Evolutionary conservation across 2,888 invertebrate genomes (phyloP), one percentile per base, ranked within the genome.

Genomic region (Odontocolon sp.): DNA sequence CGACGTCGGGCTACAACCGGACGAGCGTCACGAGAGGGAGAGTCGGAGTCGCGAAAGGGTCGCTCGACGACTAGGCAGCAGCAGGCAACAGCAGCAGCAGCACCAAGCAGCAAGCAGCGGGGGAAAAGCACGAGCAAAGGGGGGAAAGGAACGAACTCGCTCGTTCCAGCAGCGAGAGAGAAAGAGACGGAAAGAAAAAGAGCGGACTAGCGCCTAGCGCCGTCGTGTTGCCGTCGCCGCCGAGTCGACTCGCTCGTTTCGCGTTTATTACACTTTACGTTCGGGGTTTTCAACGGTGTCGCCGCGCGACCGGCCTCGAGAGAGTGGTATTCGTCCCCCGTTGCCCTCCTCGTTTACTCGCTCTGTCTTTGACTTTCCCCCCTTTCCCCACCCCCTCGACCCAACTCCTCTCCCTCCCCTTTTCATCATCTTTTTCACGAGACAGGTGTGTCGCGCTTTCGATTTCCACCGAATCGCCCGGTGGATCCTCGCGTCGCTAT

Each of bases 391-490:
- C 59, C n/a, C n/a, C 42, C 23, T 61, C 45, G 45, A 68, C 61
- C 42, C 26, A 36, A 52, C 26, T 23, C 18, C 38, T 16, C 36
- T 36, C 23, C 40, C 38, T 40, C 40, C 9, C 31, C 16, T 26
- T 11, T 23, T 45, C 26, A 6, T 54, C 28, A 9, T 45, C 59
- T 61, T 63, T 26, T 54, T 31, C 45, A 42, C 16, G 45, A 57
- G 78, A 66, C 79, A 80, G 79, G 80, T 80, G 80, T 80, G 80
- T 77, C 77, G 67, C 66, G 68, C 78, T 80, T 80, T 78, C 78
- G 69, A 75, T 79, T 80, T 80, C 40, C 73, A 69, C 69, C 40
- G 73, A 21, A 23, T 45, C 50, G 23, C 67, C 67, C 50, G 38
- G 54, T 42, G 31, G 59, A 28, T 45, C 18, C 40, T 16, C 36